These are phyloP conservation scores for Trypoxylon attenuatum DNA, from an alignment of 2,888 invertebrate species.

Conservation along the genomic window DNA sequence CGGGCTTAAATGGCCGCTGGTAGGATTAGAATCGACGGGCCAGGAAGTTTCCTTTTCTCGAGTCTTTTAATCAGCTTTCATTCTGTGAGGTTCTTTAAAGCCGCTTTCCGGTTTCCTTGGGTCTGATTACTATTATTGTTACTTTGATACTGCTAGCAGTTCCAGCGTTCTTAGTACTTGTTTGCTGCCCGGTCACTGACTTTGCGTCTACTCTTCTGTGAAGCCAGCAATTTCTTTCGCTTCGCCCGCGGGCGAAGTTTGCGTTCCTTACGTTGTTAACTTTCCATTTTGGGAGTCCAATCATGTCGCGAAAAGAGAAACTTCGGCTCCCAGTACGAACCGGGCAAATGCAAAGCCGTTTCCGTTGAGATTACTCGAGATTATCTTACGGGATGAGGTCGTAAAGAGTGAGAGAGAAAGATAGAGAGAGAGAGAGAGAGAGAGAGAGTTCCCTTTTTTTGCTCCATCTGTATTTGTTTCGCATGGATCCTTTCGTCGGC, in stretches of 20 bases:
- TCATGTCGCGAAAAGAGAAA: not conserved
- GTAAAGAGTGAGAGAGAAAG: no score
- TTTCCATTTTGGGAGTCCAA: not conserved
- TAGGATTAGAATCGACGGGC: constrained; percentile 24
- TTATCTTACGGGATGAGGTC: not conserved
- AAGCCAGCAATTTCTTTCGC: not conserved
- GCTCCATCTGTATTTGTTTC: not conserved
- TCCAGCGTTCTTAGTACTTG: not conserved
- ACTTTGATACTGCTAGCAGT: constrained; percentile 11
- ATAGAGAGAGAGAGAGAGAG: no score
- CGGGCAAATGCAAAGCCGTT: not conserved
- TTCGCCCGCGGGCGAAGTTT: not conserved
- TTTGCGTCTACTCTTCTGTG: not conserved
- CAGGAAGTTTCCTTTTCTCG: not conserved
- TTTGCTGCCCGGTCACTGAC: not conserved
- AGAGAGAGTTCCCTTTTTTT: not conserved
- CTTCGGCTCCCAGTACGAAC: not conserved
- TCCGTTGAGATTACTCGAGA: not conserved
- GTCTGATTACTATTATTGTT: constrained; percentile 30
- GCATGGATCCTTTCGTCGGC: not conserved
- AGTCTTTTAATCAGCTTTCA: constrained; percentile 41
- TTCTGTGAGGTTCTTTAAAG: constrained; percentile 11
- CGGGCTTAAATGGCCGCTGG: constrained; percentile 21
- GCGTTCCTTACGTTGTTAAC: not conserved
- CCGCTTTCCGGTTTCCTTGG: constrained; percentile 34